These are phyloP conservation scores for Zosterops lateralis DNA, from an alignment of 2,113 vertebrate species.

Conservation along the genomic window DNA sequence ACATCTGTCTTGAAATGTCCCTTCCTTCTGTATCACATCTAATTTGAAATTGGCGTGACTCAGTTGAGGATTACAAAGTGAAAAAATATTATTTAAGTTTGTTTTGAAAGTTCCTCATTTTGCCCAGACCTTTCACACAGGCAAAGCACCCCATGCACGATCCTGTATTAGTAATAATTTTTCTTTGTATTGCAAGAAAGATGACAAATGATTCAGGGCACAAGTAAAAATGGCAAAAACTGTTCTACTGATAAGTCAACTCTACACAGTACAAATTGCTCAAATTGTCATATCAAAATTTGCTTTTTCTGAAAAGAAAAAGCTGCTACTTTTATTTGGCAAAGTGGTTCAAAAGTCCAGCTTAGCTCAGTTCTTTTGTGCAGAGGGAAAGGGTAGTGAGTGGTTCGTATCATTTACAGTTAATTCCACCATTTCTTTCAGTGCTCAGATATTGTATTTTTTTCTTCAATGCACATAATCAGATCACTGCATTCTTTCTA, in stretches of 20 bases:
- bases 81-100: background rate
- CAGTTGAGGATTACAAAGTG: background rate
- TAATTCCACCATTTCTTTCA: background rate
- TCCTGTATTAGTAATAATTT: background rate
- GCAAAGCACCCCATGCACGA: background rate
- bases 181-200: background rate
- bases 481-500: background rate
- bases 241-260: background rate
- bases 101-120: background rate
- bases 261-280: background rate
- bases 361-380: background rate
- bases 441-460: background rate
- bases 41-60: background rate
- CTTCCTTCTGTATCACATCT: background rate
- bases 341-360: background rate
- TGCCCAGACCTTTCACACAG: background rate
- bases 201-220: background rate
- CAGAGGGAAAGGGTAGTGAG: background rate
- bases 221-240: background rate
- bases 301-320: background rate
- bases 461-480: background rate
- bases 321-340: background rate
- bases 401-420: background rate
- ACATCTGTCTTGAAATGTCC: accelerated
- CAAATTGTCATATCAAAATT: background rate